A percentile compares a stretch with the other conserved stretches of the same genome.
Conservation (phyloP, 2,113 vertebrate genomes). For the Beaufortia kweichowensis region DNA sequence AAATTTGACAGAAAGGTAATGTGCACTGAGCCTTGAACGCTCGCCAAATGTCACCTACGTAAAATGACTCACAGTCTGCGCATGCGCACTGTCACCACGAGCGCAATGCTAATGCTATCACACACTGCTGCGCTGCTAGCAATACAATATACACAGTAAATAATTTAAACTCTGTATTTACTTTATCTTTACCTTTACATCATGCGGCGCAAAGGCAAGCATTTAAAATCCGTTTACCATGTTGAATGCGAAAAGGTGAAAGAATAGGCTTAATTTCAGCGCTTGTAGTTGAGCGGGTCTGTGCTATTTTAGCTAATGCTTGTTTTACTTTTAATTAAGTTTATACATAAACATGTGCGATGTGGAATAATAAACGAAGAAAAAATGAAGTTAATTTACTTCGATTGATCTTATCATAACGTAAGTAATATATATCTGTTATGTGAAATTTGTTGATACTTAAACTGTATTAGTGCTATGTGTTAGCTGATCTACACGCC, state of each 20-base stretch:
- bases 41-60: slow-evolving; percentile 11
- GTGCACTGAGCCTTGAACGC: too few species aligned
- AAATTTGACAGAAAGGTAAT: too few species aligned
- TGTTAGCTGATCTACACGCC: too few species aligned
- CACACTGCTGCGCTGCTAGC: slow-evolving; percentile 13
- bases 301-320: slow-evolving; percentile 19
- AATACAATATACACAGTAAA: background rate
- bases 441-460: too few species aligned
- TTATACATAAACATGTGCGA: background rate
- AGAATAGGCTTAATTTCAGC: slow-evolving; percentile 11
- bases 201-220: too few species aligned
- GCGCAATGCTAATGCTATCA: slow-evolving; percentile 21
- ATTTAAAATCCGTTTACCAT: background rate
- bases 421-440: background rate
- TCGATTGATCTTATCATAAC: background rate
- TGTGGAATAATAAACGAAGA: slow-evolving; percentile 11
- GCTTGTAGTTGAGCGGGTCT: background rate
- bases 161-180: background rate
- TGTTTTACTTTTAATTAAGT: slow-evolving; percentile 1
- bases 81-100: slow-evolving; percentile 3
- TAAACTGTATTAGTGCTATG: too few species aligned
- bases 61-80: background rate
- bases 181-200: background rate
- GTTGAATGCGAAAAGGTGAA: background rate
- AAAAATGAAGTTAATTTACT: background rate